A percentile compares a stretch with the other conserved stretches of the same genome.
These are phyloP conservation scores for Ephydatia muelleri DNA, from an alignment of 37 sponge, comb jelly and placozoan genomes.

Conservation along the genomic window DNA sequence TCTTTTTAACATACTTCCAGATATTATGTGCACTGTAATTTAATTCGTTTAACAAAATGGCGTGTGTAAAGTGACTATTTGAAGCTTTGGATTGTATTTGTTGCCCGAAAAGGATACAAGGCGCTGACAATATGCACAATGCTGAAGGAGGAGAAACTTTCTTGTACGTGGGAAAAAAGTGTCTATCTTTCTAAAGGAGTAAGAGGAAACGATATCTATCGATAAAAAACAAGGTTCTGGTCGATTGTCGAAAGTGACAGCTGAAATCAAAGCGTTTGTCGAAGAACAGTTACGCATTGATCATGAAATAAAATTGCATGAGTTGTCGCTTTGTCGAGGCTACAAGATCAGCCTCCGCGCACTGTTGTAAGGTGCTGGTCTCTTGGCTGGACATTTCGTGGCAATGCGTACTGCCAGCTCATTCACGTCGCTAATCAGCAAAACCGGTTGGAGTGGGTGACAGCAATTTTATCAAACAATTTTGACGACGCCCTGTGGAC, in stretches of 20 bases:
- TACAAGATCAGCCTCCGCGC: not conserved
- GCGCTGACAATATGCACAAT: no score
- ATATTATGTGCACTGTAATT: no score
- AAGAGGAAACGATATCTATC: not conserved
- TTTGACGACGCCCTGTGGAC: slow-evolving; percentile 24
- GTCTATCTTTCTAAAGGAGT: no score
- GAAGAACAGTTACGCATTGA: slow-evolving; percentile 19
- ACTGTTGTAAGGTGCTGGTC: not conserved
- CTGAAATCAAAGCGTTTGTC: slow-evolving; percentile 2
- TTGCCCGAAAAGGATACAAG: no score
- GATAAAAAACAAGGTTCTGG: not conserved
- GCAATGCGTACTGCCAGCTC: slow-evolving; percentile 28
- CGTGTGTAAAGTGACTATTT: no score
- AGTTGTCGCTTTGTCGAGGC: not conserved
- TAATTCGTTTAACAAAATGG: no score
- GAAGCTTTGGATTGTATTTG: no score
- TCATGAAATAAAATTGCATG: slow-evolving; percentile 15
- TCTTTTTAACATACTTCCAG: no score
- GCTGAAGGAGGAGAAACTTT: no score
- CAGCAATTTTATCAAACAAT: not conserved
- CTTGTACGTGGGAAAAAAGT: no score
- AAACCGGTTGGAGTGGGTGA: slow-evolving; percentile 17
- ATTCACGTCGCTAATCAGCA: slow-evolving; percentile 6
- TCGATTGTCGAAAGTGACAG: slow-evolving; percentile 4
- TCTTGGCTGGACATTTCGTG: slow-evolving; percentile 29